Evolutionary conservation across 2,113 vertebrate species (phyloP), one percentile per base, ranked within the genome.

Genomic region (Labrus mixtus): DNA sequence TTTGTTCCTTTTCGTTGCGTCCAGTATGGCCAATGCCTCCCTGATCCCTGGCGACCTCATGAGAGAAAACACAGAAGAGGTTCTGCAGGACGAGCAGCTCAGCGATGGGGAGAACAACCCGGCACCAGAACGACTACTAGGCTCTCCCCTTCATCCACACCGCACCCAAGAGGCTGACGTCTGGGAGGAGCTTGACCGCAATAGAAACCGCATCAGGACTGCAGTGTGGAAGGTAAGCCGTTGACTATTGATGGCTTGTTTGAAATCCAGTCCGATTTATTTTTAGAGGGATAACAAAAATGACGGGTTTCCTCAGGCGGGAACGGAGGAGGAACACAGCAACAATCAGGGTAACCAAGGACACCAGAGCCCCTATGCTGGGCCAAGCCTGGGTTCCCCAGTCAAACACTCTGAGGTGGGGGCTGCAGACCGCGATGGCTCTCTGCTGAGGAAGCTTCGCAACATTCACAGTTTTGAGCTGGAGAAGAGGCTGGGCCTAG

Each of bases 61-160:
- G 93, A 94, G 96, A 87, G 98, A 99, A 93, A 99, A 99, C 92
- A 99, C 98, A 29, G 97, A 99, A 69, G 98, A 99, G 75, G 98
- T 99, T 10, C 96, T 99, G 88, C 97, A 97, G 89, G 98, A 97
- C 73, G 98, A 99, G 78, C 97, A 98, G 80, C 97, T 99, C 73
- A 99, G 97, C 73, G 98, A 99, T 78, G 97, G 94, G 41, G 97
- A 99, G 76, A 99, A 99, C 90, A 96, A 96, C 69, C 92, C 96
- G 15, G 95, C 92, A 56, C 97, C 95, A 1, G 98, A 96, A 37
- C 87, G 87, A 23, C 76, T 96, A 46, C 94, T 93, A 4, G 96
- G 95, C 25, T 96, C 96, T 61, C 95, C 96, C 4, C 91, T 93
- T 29, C 95, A 95, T 70, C 94, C 89, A 0, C 94, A 94, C 66